Evolutionary conservation across 1,140 invertebrate genomes (phyloP), one percentile per base, ranked within the genome.

Genomic region (Monomorium pharaonis): DNA sequence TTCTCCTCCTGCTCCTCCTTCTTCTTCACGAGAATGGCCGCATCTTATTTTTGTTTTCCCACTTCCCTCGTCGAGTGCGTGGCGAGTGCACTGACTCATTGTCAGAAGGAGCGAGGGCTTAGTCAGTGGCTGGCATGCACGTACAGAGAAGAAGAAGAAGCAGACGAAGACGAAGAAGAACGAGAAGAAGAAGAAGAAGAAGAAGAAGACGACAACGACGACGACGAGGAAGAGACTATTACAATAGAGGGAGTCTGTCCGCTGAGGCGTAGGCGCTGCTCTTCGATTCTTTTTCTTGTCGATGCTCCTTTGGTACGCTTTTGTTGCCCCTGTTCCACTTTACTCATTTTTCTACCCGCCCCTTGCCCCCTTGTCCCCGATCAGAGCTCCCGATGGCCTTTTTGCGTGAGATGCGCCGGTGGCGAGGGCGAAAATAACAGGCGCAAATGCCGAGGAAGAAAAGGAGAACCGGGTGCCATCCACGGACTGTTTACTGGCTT

Each of bases 391-490:
- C 27, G 63, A 47, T 70, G 30, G 44, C 18, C 51, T 56, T 74
- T 85, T 86, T 81, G 65, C 56, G 77, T 21, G 56, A 70, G 72
- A 86, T 44, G 75, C 70, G 84, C 70, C 58, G 83, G 60, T 86
- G 70, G 89, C 88, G 88, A 88, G 91, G 91, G 91, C 91, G 91
- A 92, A 92, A 92, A 92, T 92, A 92, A 92, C 90, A 88, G 85
- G 80, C 56, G 70, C 78, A 47, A 76, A 87, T 86, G 75, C 85
- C 87, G 37, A 56, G 33, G 76, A 56, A 77, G 56, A 90, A 87
- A 90, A 77, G 30, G 78, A 88, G 58, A 56, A 56, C 67, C 42
- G 84, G 56, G 83, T 85, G 80, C 85, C 89, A 92, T 92, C 88
- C 91, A 91, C 87, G 90, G 89, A 91, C 88, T 91, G 91, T 93